Conservation (phyloP, 2,888 invertebrate genomes). For the Dorcus parallelipipedus region DNA sequence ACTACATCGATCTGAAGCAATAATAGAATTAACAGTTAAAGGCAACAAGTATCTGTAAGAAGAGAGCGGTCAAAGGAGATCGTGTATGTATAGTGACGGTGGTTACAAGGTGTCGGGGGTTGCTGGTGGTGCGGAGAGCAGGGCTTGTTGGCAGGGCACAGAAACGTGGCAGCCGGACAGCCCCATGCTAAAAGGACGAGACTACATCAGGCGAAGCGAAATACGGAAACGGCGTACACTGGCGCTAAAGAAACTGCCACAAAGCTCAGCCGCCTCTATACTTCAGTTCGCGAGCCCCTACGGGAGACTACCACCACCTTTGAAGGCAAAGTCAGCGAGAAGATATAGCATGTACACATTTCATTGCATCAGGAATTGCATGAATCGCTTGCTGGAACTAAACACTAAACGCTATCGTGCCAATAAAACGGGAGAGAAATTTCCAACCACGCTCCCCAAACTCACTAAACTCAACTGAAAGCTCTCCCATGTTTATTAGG, state of each 20-base stretch:
- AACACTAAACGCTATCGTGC: slow-evolving; percentile 20
- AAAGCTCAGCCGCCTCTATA: slow-evolving; percentile 27
- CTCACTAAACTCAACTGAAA: too few relatives aligned
- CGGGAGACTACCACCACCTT: slow-evolving; percentile 26
- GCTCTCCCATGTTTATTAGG: background rate
- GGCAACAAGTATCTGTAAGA: background rate
- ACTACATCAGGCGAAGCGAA: slow-evolving; percentile 26
- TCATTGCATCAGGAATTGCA: slow-evolving; percentile 47
- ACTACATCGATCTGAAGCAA: too few relatives aligned
- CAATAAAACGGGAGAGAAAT: background rate
- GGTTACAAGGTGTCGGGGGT: slow-evolving; percentile 10
- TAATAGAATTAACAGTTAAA: too few relatives aligned
- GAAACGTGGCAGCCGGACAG: slow-evolving; percentile 29
- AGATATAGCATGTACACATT: slow-evolving; percentile 36
- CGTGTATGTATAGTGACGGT: background rate
- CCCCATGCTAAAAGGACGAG: slow-evolving; percentile 32
- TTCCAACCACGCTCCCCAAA: background rate
- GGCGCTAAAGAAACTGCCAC: slow-evolving; percentile 13
- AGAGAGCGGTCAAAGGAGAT: slow-evolving; percentile 4
- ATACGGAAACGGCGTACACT: slow-evolving; percentile 23
- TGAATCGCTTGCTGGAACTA: slow-evolving; percentile 33
- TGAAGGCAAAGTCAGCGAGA: slow-evolving; percentile 26
- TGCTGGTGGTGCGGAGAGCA: slow-evolving; percentile 26
- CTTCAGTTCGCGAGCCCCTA: slow-evolving; percentile 26
- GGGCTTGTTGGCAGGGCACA: slow-evolving; percentile 43